These are phyloP conservation scores for Buceros bicornis DNA, from an alignment of 2,797 vertebrate species.

Conservation along the genomic window DNA sequence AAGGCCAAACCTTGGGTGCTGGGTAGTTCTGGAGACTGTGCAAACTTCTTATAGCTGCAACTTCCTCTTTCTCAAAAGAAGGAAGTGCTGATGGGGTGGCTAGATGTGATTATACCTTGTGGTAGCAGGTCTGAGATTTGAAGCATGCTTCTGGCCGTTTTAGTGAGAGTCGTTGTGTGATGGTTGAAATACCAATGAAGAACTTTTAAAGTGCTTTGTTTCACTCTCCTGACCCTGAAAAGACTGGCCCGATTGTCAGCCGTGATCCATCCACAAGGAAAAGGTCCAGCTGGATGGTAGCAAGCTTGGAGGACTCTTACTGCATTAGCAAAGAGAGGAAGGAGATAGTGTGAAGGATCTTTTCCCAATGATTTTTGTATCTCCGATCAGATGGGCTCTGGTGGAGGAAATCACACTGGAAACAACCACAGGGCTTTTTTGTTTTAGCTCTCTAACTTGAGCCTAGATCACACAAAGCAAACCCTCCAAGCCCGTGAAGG, in stretches of 20 bases:
- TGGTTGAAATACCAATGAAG: neutral
- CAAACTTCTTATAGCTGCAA: accelerated
- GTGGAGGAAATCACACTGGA: neutral
- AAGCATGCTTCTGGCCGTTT: neutral
- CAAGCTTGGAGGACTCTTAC: neutral
- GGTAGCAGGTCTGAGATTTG: neutral
- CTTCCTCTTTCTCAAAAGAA: neutral
- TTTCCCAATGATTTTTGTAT: neutral
- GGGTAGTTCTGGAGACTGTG: neutral
- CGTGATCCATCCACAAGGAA: neutral
- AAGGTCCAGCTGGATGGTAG: neutral
- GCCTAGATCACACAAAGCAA: conserved; percentile 42
- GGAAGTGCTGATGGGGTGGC: neutral
- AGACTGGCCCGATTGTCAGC: neutral
- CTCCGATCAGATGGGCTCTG: neutral
- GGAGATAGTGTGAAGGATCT: accelerated
- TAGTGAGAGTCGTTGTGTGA: neutral
- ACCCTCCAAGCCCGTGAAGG: neutral
- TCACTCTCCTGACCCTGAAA: neutral
- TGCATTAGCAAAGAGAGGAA: neutral
- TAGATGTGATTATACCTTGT: accelerated
- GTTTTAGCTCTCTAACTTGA: conserved; percentile 37
- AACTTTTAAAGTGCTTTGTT: neutral
- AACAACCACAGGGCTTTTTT: neutral
- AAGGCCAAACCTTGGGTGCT: neutral